Conservation (phyloP, 2,797 vertebrate species). For the Enteromius trimaculatus region DNA sequence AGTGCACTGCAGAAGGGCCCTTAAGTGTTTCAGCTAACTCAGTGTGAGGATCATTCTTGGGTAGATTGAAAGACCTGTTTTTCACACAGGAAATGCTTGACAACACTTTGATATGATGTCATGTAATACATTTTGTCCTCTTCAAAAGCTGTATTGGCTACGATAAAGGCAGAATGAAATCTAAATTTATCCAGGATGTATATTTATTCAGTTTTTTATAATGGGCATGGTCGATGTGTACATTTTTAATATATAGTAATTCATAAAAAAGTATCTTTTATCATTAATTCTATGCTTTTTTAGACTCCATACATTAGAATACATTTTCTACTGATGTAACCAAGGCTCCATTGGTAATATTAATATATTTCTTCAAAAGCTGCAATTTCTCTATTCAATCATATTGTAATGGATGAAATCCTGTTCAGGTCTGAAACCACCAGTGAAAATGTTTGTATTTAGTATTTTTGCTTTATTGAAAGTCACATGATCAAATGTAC, state of each 20-base stretch:
- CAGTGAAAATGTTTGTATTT: neutral
- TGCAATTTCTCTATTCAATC: neutral
- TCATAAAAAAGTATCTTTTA: neutral
- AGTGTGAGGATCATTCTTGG: conserved; percentile 8
- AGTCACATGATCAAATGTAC: neutral
- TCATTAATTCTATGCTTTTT: neutral
- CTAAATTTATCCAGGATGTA: neutral
- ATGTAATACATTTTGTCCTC: neutral
- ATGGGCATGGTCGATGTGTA: neutral
- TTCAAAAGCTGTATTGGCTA: neutral
- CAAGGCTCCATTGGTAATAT: neutral
- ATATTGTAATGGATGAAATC: neutral
- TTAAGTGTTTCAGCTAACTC: conserved; percentile 36
- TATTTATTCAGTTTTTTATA: neutral
- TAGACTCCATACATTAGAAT: neutral
- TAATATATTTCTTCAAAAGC: neutral
- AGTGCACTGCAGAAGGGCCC: neutral
- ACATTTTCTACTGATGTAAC: neutral
- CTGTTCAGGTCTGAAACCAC: neutral
- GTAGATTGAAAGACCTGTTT: neutral
- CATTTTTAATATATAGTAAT: neutral
- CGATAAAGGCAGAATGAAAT: neutral
- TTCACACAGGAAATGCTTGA: neutral
- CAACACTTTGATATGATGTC: neutral
- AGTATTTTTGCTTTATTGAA: no score